Conservation (phyloP, 2,888 invertebrate genomes). For the Frankliniella intonsa region DNA sequence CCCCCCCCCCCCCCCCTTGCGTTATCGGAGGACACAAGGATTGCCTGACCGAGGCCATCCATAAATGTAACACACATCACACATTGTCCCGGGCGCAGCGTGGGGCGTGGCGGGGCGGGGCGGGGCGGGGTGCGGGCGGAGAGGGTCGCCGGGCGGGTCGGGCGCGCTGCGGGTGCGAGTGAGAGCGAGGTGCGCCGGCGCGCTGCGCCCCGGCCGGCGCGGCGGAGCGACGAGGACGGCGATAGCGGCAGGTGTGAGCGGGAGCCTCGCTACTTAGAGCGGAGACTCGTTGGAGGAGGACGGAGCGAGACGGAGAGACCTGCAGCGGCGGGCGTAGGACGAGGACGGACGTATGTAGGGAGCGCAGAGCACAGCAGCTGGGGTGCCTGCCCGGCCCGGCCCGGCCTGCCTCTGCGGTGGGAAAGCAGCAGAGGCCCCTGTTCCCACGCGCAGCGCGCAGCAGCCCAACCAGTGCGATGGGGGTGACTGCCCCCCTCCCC, state of each 20-base stretch:
- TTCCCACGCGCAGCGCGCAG: conserved; percentile 13
- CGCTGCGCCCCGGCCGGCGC: neutral
- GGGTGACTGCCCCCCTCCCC: neutral
- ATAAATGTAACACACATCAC: conserved; percentile 27
- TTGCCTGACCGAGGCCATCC: conserved; percentile 18
- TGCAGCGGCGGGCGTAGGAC: neutral
- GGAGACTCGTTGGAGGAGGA: neutral
- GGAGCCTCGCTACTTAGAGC: conserved; percentile 16
- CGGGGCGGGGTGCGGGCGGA: neutral
- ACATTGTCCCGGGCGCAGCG: conserved; percentile 3
- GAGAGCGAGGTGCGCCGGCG: neutral
- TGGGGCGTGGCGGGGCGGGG: neutral
- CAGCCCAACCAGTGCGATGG: neutral
- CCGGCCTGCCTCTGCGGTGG: too few relatives aligned
- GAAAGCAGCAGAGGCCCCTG: conserved; percentile 5
- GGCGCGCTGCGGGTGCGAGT: neutral
- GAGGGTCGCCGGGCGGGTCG: neutral
- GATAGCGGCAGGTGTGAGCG: conserved; percentile 17
- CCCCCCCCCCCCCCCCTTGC: neutral
- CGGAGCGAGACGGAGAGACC: neutral
- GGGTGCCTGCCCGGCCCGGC: too few relatives aligned
- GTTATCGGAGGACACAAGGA: conserved; percentile 9
- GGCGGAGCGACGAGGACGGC: neutral
- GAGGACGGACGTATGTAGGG: neutral
- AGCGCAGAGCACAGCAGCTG: neutral